Evolutionary conservation across 2,888 invertebrate genomes (phyloP), one percentile per base, ranked within the genome.

Genomic region (Tetranychus truncatus): DNA sequence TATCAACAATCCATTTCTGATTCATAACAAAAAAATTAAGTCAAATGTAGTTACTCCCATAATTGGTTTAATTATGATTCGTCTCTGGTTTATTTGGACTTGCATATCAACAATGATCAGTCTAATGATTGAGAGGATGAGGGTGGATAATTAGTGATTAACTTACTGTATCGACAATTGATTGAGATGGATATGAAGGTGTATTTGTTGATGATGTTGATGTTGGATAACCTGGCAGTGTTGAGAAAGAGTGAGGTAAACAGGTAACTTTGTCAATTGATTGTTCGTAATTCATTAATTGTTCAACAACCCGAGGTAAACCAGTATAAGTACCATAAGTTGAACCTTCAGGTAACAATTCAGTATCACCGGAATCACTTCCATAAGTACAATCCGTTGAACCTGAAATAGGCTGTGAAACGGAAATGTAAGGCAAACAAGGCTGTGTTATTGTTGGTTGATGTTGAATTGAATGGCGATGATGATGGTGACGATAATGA

Each of bases 111-210:
- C 34, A 34, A 34, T 55, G 55, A 55, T 15, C 15, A 15, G 55
- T 55, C 15, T 55, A 4, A 46, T 46, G 55, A 15, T 1, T 15
- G 55, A 2, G 9, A 2, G 15, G 9, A 55, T 55, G 55, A 55
- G 55, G 55, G 55, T 34, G 69, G 34, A 18, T 69, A 69, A 69
- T 24, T 69, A 69, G 11, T 69, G 34, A 69, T 69, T 69, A 20
- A 69, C 69, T 69, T 69, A 69, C 69, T 9, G 69, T 69, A 69
- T 69, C 69, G 34, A 69, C 20, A 24, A 69, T 24, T 24, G 69
- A 69, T 24, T 69, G 69, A 24, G 69, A 69, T 69, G 69, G 34
- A 20, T 24, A 69, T 34, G 69, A 24, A 24, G 69, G 69, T 69
- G 34, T 55, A 55, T 15, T 55, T 55, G 55, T 55, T 55, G 55